Evolutionary conservation across 2,113 vertebrate species (phyloP).

Genomic region (Syngnathus scovelli): DNA sequence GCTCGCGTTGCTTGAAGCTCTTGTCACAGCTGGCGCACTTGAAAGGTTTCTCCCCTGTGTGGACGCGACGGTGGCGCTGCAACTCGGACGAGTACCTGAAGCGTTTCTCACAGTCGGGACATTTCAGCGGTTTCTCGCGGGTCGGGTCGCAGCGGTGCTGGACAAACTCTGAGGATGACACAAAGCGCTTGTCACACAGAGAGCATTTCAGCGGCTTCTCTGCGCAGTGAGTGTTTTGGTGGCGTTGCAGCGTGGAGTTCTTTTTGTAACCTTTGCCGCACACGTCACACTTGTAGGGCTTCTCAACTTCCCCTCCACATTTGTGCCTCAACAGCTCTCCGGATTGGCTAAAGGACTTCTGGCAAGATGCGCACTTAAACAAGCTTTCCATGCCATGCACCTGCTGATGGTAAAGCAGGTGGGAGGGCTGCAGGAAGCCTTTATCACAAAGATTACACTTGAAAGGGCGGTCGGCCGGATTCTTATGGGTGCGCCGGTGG

Average conservation of each 20-base stretch:
- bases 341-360: slow-evolving; percentile 94
- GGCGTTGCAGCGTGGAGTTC: slow-evolving; percentile 88
- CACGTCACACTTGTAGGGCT: slow-evolving; percentile 89
- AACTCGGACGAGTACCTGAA: slow-evolving; percentile 94
- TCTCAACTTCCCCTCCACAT: slow-evolving; percentile 80
- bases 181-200: slow-evolving; percentile 88
- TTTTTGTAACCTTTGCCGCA: slow-evolving; percentile 95
- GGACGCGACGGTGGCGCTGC: slow-evolving; percentile 89
- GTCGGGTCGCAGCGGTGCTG: slow-evolving; percentile 92
- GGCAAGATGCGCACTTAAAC: slow-evolving; percentile 93
- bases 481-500: slow-evolving; percentile 90
- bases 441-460: slow-evolving; percentile 95
- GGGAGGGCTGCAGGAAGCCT: slow-evolving; percentile 88
- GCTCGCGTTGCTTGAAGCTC: slow-evolving; percentile 95
- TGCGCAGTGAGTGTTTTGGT: slow-evolving; percentile 83
- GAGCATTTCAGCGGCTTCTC: slow-evolving; percentile 95
- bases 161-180: slow-evolving; percentile 91
- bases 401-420: slow-evolving; percentile 92
- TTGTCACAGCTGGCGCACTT: slow-evolving; percentile 94
- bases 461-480: slow-evolving; percentile 73
- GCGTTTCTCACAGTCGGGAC: slow-evolving; percentile 92
- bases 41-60: slow-evolving; percentile 95
- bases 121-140: slow-evolving; percentile 91
- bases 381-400: slow-evolving; percentile 90
- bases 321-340: slow-evolving; percentile 90